These are phyloP conservation scores for Rapana venosa DNA, from an alignment of 2,888 invertebrate species.

Conservation along the genomic window DNA sequence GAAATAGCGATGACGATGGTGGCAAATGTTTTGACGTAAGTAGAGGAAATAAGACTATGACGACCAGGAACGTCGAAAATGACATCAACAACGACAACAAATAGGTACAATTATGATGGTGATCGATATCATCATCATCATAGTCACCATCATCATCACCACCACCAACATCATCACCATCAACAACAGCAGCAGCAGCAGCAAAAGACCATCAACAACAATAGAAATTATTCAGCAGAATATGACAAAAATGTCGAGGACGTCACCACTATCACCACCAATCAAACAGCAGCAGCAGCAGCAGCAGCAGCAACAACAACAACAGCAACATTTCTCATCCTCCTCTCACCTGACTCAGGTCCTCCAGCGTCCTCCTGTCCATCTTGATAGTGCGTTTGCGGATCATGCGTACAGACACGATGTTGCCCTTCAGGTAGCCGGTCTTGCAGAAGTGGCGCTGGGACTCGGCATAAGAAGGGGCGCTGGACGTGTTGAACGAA, in stretches of 20 bases:
- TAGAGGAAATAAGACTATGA: no score
- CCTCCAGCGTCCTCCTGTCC: constrained; percentile 65
- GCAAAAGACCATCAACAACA: background rate
- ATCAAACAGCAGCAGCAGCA: background rate
- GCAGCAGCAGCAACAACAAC: background rate
- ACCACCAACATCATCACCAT: background rate
- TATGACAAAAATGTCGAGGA: background rate
- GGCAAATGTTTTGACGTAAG: no score
- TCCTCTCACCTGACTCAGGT: constrained; percentile 66
- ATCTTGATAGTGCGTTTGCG: constrained; percentile 64
- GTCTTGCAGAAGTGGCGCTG: constrained; percentile 51
- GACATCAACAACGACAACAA: background rate
- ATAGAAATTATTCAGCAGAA: background rate
- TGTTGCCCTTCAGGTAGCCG: constrained; percentile 62
- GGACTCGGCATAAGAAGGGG: constrained; percentile 5
- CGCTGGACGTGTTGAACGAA: constrained; percentile 32
- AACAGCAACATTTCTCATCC: background rate
- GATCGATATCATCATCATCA: background rate
- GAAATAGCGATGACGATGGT: no score
- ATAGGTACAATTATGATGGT: background rate
- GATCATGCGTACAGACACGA: constrained; percentile 68
- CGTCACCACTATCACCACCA: background rate
- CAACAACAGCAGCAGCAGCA: background rate
- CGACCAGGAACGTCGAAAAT: background rate
- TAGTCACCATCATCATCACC: background rate